A percentile compares a stretch with the other conserved stretches of the same genome.
Evolutionary conservation across 2,113 vertebrate genomes (phyloP).

Genomic region (Sprattus sprattus): DNA sequence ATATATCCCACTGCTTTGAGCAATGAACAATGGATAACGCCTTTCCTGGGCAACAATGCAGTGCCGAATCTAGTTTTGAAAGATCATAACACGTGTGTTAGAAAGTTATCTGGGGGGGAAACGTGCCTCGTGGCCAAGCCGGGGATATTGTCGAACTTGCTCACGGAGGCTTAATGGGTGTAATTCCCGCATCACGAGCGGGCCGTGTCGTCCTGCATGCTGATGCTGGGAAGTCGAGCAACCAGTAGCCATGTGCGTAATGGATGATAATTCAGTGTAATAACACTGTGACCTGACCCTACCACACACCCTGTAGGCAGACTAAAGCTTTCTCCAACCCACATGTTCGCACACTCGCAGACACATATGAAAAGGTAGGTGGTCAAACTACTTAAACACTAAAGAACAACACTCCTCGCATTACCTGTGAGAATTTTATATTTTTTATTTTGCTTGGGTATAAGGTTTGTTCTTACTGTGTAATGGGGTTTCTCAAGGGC

Average conservation of each 20-base stretch:
- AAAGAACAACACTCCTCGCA: not conserved
- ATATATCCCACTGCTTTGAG: not conserved
- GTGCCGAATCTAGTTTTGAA: not conserved
- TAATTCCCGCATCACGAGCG: not conserved
- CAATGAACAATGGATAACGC: not conserved
- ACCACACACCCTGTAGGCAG: conserved; percentile 6
- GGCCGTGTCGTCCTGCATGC: not conserved
- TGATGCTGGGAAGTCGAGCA: not conserved
- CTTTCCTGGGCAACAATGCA: not conserved
- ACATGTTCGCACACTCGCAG: not conserved
- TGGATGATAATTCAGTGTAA: not conserved
- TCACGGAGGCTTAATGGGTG: not conserved
- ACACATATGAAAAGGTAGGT: not conserved
- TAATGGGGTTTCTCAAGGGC: not conserved
- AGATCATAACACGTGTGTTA: not conserved
- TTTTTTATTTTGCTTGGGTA: not conserved
- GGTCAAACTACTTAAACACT: not conserved
- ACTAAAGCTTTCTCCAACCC: not conserved
- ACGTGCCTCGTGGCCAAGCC: not conserved
- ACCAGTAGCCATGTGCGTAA: not conserved
- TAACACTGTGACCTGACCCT: not conserved
- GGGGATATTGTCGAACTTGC: not conserved
- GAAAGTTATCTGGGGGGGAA: not conserved
- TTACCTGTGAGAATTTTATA: not conserved
- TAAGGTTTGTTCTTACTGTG: not conserved